Conservation (phyloP, 2,113 vertebrate genomes). For the Trematocara stigmaticum region DNA sequence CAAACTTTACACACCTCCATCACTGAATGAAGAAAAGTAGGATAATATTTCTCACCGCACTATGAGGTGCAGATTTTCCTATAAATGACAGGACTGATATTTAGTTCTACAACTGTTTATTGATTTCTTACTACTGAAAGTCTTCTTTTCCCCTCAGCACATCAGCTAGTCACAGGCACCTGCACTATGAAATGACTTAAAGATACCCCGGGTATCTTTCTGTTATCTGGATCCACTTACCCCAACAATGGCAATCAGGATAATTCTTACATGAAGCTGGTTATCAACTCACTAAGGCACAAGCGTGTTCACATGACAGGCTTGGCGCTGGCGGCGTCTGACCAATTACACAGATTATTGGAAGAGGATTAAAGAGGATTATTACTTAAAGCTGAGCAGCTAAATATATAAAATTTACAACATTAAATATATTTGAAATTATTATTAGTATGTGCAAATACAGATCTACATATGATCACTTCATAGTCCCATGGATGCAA, state of each 20-base stretch:
- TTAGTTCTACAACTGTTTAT: background rate
- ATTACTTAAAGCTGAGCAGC: background rate
- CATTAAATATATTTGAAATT: background rate
- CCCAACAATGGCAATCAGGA: background rate
- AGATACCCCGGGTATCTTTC: background rate
- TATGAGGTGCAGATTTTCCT: background rate
- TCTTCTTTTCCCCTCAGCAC: background rate
- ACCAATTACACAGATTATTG: background rate
- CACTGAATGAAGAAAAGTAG: background rate
- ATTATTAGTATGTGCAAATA: background rate
- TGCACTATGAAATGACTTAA: background rate
- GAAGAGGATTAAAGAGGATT: background rate
- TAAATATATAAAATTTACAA: background rate
- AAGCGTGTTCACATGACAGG: background rate
- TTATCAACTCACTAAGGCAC: background rate
- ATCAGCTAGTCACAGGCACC: background rate
- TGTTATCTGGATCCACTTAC: background rate
- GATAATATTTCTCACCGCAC: background rate
- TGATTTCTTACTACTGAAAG: background rate
- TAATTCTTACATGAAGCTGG: background rate
- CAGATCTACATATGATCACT: background rate
- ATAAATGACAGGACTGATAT: background rate
- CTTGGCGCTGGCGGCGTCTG: background rate
- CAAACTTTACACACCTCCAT: background rate
- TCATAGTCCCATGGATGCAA: background rate